Base-by-base conservation (phyloP, 1,140 invertebrate genomes). In the Drosophila albomicans region DNA sequence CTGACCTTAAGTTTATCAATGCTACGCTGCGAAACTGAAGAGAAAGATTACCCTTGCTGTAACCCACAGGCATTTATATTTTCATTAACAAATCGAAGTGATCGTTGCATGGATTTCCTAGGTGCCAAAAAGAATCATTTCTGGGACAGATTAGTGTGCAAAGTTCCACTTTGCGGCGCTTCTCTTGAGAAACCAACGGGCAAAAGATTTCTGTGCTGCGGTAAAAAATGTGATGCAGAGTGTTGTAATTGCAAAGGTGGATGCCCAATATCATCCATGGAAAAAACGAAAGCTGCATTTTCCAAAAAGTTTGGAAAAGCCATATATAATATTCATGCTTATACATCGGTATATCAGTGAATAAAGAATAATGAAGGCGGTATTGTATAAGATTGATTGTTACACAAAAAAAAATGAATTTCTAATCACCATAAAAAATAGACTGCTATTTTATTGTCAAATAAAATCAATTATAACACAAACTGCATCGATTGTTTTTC, bases 191-290 rank as follows among this genome's bases (percentile, higher is more conserved):
- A 3, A 11, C 41, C 58, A 5, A 5, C 25, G 11, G 32, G 32
- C 20, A 32, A 1, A 32, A 32, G 5, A 32, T 32, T 10, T 38
- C 43, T 41, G 10, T 62, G 58, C 11, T 62, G 58, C 7, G 43
- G 25, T 1, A 10, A 15, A 0, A 25, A n/a, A 3, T 62, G 58
- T 10, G 25, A 62, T 32, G 5, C 7, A 1, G 5, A 13, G 0
- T 62, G 58, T 10, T 62, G 58, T 10, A n/a, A 62, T 1, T 62
- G 58, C 58, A 1, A 45, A 13, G 11, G n/a, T 3, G 25, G 15
- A 8, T 61, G 58, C 1, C 3, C n/a, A 59, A 11, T 5, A 25
- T 16, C 10, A 10, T 25, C 7, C 0, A 13, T 28, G 0, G 4
- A 13, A 0, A 13, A 43, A 38, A 38, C 35, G 7, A 8, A 38